phyloP scores from a whole-genome alignment of 1,140 invertebrate genomes.

The Nylanderia fulva region DNA sequence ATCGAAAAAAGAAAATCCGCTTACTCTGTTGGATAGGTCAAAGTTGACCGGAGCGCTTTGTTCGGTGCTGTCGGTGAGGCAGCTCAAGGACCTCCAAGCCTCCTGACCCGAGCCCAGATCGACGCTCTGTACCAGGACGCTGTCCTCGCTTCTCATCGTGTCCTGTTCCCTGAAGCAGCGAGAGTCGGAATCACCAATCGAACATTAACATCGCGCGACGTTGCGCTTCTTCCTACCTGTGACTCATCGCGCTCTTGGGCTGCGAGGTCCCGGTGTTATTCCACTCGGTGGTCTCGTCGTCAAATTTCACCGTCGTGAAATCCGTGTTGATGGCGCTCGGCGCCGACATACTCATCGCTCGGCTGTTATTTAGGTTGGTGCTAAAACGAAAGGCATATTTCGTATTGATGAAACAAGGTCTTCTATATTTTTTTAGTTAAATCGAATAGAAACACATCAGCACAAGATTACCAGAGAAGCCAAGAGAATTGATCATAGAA shows the following conservation, averaged over 20 bases:
- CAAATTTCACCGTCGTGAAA: conserved; percentile 89
- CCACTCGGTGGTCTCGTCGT: conserved; percentile 84
- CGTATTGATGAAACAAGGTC: background rate
- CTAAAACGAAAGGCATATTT: conserved; percentile 75
- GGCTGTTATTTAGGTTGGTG: conserved; percentile 89
- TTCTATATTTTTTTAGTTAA: conserved; percentile 56
- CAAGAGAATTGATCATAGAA: background rate
- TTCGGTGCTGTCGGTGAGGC: conserved; percentile 94
- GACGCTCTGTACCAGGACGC: conserved; percentile 85
- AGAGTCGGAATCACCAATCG: conserved; percentile 2
- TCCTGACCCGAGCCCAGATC: conserved; percentile 87
- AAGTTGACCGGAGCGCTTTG: conserved; percentile 95
- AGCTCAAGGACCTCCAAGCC: conserved; percentile 92
- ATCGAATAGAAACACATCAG: conserved; percentile 71
- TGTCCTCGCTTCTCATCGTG: conserved; percentile 85
- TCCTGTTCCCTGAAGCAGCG: conserved; percentile 78
- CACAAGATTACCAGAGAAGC: conserved; percentile 53
- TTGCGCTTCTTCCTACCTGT: conserved; percentile 73
- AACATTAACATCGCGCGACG: too few species aligned
- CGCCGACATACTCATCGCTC: conserved; percentile 92
- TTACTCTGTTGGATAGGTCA: conserved; percentile 96
- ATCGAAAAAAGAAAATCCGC: conserved; percentile 42
- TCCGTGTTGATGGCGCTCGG: conserved; percentile 95
- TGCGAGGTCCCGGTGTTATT: conserved; percentile 76
- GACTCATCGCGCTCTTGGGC: conserved; percentile 82